Base-by-base conservation (phyloP, 2,113 vertebrate species). In the Hydropotes inermis region DNA sequence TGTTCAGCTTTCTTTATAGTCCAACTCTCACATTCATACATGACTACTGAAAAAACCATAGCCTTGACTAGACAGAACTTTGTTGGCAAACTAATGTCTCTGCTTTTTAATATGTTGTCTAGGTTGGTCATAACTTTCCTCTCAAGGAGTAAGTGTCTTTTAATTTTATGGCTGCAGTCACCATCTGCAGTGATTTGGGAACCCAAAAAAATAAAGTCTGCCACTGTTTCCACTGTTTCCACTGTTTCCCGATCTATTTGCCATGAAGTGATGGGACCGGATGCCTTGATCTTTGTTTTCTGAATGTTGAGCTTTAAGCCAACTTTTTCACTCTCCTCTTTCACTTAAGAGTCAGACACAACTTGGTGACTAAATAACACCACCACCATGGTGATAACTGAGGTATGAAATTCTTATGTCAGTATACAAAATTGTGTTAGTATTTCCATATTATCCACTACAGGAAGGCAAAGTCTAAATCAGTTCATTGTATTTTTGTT, bases 161-260 rank as follows among this genome's bases (percentile, higher is more conserved):
- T 70, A 70, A 70, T 39, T 39, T 70, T 21, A 21, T 3, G 5
- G 67, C 67, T 70, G n/a, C 10, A 70, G n/a, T 23, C 67, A 70
- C 67, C 10, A 0, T 70, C 67, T 70, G n/a, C n/a, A 70, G 67
- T 70, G n/a, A 70, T 70, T 70, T 70, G 12, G 19, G 67, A 70
- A 39, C 67, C 19, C 19, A 0, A 0, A 6, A 70, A 36, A 39
- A 39, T 39, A 70, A 70, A 70, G 19, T 70, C 67, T 70, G 67
- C 19, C n/a, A 39, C n/a, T 39, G n/a, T 70, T 5, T 70, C 19
- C n/a, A 39, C n/a, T 39, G n/a, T 70, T 5, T 70, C 19, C n/a
- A 39, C 5, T 70, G 67, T 23, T 23, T 70, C 19, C 19, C n/a
- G 9, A 70, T 70, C n/a, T 39, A 13, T 74, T 39, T 74, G 21